Percentiles rank a stretch among this genome's conserved stretches.
These are phyloP conservation scores for Hydrolagus affinis DNA, from an alignment of 2,113 vertebrate species.

Conservation along the genomic window DNA sequence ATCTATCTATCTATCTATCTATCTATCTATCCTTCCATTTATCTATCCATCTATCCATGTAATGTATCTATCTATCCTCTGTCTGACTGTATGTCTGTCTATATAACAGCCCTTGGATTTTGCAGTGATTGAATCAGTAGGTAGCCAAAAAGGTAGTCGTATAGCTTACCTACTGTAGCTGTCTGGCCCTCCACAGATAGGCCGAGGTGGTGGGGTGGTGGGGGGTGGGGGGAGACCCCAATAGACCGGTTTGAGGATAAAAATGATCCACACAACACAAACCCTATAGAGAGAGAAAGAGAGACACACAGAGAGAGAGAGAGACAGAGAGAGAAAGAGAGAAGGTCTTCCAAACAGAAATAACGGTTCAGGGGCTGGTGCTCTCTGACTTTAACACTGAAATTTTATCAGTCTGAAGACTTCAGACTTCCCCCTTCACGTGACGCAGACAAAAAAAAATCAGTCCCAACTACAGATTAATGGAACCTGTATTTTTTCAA, in stretches of 20 bases:
- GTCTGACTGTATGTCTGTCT: too few relatives aligned
- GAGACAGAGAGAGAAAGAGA: too few relatives aligned
- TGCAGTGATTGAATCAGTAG: too few relatives aligned
- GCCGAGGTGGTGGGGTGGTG: not conserved
- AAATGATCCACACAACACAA: not conserved
- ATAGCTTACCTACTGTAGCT: not conserved
- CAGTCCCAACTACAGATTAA: not conserved
- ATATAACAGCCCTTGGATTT: too few relatives aligned
- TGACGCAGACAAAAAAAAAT: slow-evolving; percentile 28
- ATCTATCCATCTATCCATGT: too few relatives aligned
- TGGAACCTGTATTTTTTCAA: not conserved
- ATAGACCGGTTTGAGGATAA: not conserved
- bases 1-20: too few relatives aligned
- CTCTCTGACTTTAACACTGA: slow-evolving; percentile 22
- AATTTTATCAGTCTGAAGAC: slow-evolving; percentile 29
- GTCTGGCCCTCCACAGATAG: not conserved
- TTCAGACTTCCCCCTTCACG: slow-evolving; percentile 4
- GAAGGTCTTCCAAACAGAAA: not conserved
- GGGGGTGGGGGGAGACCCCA: not conserved
- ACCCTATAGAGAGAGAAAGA: not conserved
- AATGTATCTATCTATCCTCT: too few relatives aligned
- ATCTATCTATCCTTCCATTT: too few relatives aligned
- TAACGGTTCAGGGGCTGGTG: not conserved
- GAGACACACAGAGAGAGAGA: too few relatives aligned
- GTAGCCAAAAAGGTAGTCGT: too few relatives aligned